phyloP scores from a whole-genome alignment of 2,888 invertebrate species.

The Teleogryllus oceanicus region DNA sequence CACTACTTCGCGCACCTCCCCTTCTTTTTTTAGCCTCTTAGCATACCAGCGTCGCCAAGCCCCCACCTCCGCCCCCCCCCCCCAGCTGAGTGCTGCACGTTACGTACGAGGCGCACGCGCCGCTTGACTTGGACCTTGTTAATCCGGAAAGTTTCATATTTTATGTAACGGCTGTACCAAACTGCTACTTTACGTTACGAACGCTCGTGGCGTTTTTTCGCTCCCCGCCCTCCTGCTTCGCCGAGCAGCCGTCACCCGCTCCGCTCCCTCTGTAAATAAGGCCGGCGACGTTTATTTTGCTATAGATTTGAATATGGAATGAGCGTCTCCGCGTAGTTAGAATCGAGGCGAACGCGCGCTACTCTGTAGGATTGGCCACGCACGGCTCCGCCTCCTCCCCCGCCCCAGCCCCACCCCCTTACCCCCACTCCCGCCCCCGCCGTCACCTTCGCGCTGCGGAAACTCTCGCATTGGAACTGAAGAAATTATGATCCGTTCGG shows the following conservation, averaged over 20 bases:
- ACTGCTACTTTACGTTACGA: not conserved
- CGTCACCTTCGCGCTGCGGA: too few species aligned
- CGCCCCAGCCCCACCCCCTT: too few species aligned
- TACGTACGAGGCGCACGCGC: not conserved
- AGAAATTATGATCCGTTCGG: too few species aligned
- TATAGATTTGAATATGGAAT: not conserved
- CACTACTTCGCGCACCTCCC: too few species aligned
- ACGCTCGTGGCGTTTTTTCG: not conserved
- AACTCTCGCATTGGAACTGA: too few species aligned
- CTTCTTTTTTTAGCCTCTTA: too few species aligned
- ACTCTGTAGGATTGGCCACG: too few species aligned
- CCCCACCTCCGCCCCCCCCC: not conserved
- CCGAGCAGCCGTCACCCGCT: not conserved
- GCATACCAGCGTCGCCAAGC: not conserved
- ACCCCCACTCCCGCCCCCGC: too few species aligned
- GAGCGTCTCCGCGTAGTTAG: not conserved
- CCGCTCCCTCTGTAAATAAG: not conserved
- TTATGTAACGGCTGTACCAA: conserved; percentile 18
- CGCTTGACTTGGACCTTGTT: conserved; percentile 10
- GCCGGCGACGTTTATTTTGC: conserved; percentile 2
- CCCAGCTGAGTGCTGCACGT: not conserved
- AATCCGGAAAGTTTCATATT: conserved; percentile 2
- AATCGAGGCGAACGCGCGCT: not conserved
- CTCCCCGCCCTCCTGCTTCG: not conserved
- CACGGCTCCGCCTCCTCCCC: too few species aligned